phyloP scores from a whole-genome alignment of 2,888 invertebrate species.

The Cheilosia impressa region DNA sequence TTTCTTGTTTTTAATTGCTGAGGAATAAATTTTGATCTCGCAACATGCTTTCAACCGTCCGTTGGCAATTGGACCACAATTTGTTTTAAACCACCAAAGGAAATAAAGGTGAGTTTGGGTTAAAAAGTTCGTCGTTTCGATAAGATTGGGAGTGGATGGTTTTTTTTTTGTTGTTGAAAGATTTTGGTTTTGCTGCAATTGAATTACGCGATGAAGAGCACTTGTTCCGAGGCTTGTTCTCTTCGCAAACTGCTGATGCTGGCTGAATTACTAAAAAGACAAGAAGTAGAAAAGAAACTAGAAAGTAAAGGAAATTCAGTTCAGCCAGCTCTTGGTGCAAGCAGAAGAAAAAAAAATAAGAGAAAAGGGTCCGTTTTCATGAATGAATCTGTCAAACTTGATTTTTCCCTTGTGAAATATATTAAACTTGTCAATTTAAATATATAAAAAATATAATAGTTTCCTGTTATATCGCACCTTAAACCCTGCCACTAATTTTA shows the following conservation, averaged over 20 bases:
- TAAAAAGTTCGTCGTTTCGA: background rate
- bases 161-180: background rate
- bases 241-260: background rate
- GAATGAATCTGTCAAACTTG: slow-evolving; percentile 54
- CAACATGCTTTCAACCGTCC: slow-evolving; percentile 57
- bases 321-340: slow-evolving; percentile 12
- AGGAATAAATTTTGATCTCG: slow-evolving; percentile 51
- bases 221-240: too few species aligned
- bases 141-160: background rate
- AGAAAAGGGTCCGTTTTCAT: slow-evolving; percentile 60
- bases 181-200: too few species aligned
- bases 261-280: slow-evolving; percentile 31
- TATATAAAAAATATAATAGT: background rate
- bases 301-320: slow-evolving; percentile 16
- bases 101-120: slow-evolving; percentile 44
- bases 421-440: background rate
- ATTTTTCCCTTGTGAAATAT: background rate
- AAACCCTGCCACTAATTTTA: slow-evolving; percentile 31
- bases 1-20: slow-evolving; percentile 11
- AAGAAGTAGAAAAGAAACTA: background rate
- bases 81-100: slow-evolving; percentile 34
- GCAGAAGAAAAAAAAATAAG: slow-evolving; percentile 45
- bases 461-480: background rate
- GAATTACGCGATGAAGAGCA: too few species aligned
- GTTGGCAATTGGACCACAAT: slow-evolving; percentile 50